A percentile compares a stretch with the other conserved stretches of the same genome.
Conservation (phyloP, 2,888 invertebrate genomes). For the Cynaeus angustus region DNA sequence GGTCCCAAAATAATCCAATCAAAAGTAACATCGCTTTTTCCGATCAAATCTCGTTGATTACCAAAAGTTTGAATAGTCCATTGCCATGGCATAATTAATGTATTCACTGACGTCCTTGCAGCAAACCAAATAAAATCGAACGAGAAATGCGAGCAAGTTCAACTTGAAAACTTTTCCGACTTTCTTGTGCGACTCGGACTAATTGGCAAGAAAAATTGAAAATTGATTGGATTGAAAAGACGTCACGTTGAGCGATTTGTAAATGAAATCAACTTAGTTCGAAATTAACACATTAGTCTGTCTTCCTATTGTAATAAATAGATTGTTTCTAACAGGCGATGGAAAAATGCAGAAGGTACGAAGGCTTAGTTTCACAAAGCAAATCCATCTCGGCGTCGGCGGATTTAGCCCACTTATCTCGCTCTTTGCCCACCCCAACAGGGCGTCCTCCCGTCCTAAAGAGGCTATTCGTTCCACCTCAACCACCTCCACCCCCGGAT, state of each 20-base stretch:
- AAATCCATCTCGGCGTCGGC: constrained; percentile 82
- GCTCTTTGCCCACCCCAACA: constrained; percentile 77
- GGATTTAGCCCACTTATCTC: constrained; percentile 86
- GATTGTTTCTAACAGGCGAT: constrained; percentile 76
- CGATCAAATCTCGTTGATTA: constrained; percentile 23
- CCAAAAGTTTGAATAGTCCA: constrained; percentile 24
- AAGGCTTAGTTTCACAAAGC: constrained; percentile 84
- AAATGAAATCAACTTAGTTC: constrained; percentile 29
- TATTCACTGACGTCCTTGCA: constrained; percentile 23
- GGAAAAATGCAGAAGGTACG: constrained; percentile 90
- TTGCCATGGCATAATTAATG: constrained; percentile 23
- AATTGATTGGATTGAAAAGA: constrained; percentile 27
- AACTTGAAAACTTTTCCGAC: constrained; percentile 2
- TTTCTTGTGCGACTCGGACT: constrained; percentile 15
- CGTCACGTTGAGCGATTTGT: constrained; percentile 12
- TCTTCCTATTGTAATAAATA: too few species aligned
- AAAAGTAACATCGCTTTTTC: constrained; percentile 20
- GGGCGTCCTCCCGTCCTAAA: constrained; percentile 71
- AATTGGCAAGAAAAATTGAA: constrained; percentile 40
- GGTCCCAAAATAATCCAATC: constrained; percentile 15
- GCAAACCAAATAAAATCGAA: constrained; percentile 5
- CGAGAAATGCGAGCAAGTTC: background rate
- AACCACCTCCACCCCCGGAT: constrained; percentile 75
- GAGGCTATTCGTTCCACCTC: constrained; percentile 79
- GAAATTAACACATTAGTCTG: constrained; percentile 2